Evolutionary conservation across 2,888 invertebrate species (phyloP), one percentile per base, ranked within the genome.

Genomic region (Lagria hirta): DNA sequence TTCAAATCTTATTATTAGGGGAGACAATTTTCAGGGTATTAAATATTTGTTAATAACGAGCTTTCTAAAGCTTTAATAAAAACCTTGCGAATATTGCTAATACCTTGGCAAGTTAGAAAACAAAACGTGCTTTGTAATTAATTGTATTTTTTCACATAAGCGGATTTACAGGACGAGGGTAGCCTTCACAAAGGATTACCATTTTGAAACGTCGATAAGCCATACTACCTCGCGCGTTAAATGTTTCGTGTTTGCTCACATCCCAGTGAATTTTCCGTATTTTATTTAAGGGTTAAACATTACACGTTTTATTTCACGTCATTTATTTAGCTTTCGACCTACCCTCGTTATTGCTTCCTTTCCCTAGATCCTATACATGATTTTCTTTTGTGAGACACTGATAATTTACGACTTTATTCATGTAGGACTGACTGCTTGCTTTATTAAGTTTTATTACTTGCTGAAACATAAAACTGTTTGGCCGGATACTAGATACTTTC

Each of bases 351-450:
- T 40, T 45, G 40, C 41, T 30, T 33, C 24, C 38, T 27, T 29
- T 35, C 34, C 45, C 29, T 35, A 34, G 45, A 48, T 48, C 46
- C 43, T 48, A 51, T 48, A 48, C 51, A 48, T 51, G 45, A 48
- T 51, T 48, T 51, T 43, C 48, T 48, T n/a, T 43, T 33, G 43
- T 38, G 32, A 34, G 38, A 34, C 36, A 43, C 51, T 45, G 44
- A 51, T 48, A 51, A 51, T 48, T 51, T 51, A 51, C 40, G 48
- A 42, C 32, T 43, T 40, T 48, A 48, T 44, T 37, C 51, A 48
- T 48, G 43, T 33, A 35, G 35, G 37, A 41, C 30, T 10, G 23
- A 29, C 46, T 41, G 30, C 33, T 37, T 44, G 33, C 40, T 35
- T 35, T 41, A 41, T 28, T 42, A 36, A 41, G 41, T 48, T 42